A percentile compares a stretch with the other conserved stretches of the same genome.
Evolutionary conservation across 2,888 invertebrate species (phyloP).

Genomic region (Steinernema scapterisci): DNA sequence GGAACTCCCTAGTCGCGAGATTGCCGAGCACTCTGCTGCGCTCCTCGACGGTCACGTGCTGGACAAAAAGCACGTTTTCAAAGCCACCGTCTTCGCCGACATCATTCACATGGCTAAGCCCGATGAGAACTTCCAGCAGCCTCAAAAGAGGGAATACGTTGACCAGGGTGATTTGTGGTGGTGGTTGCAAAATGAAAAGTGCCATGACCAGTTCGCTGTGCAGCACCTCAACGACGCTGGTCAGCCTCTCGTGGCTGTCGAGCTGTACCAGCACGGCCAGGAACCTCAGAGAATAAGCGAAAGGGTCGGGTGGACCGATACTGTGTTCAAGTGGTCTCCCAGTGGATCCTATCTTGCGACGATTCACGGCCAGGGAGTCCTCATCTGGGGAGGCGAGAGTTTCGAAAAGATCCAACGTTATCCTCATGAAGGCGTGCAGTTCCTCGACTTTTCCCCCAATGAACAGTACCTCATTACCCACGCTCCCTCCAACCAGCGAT

Average conservation of each 20-base stretch:
- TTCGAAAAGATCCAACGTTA: slow-evolving; percentile 90
- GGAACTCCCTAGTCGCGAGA: slow-evolving; percentile 53
- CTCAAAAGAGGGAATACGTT: slow-evolving; percentile 84
- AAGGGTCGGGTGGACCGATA: slow-evolving; percentile 87
- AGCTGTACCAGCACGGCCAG: slow-evolving; percentile 53
- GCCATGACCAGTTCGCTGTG: slow-evolving; percentile 91
- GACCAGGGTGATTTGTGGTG: slow-evolving; percentile 85
- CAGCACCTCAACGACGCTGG: slow-evolving; percentile 75
- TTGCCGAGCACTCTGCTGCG: slow-evolving; percentile 80
- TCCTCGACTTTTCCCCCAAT: slow-evolving; percentile 95
- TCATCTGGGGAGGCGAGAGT: slow-evolving; percentile 93
- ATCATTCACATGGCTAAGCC: slow-evolving; percentile 79
- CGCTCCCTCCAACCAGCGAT: slow-evolving; percentile 74
- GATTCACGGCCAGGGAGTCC: slow-evolving; percentile 90
- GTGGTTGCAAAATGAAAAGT: slow-evolving; percentile 90
- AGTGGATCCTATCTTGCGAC: slow-evolving; percentile 93
- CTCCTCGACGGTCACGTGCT: slow-evolving; percentile 88
- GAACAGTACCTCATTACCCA: slow-evolving; percentile 95
- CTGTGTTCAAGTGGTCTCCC: slow-evolving; percentile 95
- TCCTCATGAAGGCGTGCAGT: slow-evolving; percentile 80
- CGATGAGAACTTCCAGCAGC: slow-evolving; percentile 89
- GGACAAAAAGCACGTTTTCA: slow-evolving; percentile 91
- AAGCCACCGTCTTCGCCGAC: slow-evolving; percentile 43
- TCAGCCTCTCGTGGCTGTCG: slow-evolving; percentile 46
- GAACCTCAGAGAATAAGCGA: neutral